A percentile compares a stretch with the other conserved stretches of the same genome.
These are phyloP conservation scores for Microcebus griseorufus DNA, from an alignment of 2,113 vertebrate species.

Conservation along the genomic window DNA sequence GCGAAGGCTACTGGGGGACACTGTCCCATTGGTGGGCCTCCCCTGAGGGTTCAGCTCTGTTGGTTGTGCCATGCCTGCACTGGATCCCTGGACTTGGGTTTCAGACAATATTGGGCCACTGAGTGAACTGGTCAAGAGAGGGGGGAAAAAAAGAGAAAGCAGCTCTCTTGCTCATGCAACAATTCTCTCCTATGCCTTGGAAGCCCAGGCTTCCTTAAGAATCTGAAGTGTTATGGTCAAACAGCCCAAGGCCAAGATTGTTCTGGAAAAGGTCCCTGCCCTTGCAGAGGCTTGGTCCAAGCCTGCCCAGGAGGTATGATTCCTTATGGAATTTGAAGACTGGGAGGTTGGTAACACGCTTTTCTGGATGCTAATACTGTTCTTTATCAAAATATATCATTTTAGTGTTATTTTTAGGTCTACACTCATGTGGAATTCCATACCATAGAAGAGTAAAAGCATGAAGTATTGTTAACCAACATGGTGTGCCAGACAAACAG, in stretches of 20 bases:
- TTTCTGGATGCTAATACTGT: too few species aligned
- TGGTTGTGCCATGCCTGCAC: fast-evolving
- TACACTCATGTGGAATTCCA: not conserved
- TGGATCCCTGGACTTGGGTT: not conserved
- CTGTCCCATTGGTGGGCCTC: not conserved
- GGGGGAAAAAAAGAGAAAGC: too few species aligned
- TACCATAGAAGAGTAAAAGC: not conserved
- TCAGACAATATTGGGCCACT: not conserved
- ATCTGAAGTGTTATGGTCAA: not conserved
- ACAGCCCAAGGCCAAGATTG: too few species aligned
- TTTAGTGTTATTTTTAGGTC: not conserved
- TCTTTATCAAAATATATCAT: not conserved
- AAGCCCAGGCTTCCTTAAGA: not conserved
- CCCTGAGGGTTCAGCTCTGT: fast-evolving
- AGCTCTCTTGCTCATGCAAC: not conserved
- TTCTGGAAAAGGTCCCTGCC: fast-evolving
- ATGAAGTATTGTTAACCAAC: not conserved
- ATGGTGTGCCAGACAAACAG: not conserved
- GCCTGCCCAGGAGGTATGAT: fast-evolving
- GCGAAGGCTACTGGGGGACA: constrained; percentile 75
- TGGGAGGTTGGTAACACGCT: fast-evolving
- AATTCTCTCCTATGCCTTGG: too few species aligned
- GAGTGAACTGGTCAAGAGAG: not conserved
- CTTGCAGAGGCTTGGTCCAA: too few species aligned
- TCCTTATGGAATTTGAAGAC: not conserved